phyloP scores from a whole-genome alignment of 53 echinoderm and acorn worm genomes.

The Apostichopus leukothele region DNA sequence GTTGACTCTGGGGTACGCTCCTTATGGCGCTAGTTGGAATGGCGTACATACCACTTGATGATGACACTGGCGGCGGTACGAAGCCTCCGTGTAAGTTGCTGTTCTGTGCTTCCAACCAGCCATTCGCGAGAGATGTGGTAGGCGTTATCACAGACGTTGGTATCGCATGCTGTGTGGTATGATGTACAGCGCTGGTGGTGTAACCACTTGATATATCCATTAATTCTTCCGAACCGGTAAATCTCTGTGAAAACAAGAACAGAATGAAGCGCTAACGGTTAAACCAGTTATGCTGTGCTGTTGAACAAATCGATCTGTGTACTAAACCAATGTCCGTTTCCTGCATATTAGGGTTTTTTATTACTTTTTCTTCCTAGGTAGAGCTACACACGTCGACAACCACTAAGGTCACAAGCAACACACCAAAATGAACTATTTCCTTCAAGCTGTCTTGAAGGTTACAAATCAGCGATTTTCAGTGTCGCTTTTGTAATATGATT shows the following conservation, averaged over 20 bases:
- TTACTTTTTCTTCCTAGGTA: neutral
- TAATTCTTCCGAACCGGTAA: constrained; percentile 92
- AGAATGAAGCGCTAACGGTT: constrained; percentile 8
- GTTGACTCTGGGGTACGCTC: constrained; percentile 42
- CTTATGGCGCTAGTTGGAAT: constrained; percentile 48
- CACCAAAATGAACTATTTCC: constrained; percentile 3
- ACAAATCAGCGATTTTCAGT: neutral
- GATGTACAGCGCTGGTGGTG: constrained; percentile 47
- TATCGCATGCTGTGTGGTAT: constrained; percentile 77
- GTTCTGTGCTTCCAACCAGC: constrained; percentile 75
- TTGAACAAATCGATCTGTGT: too few relatives aligned
- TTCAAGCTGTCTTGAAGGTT: neutral
- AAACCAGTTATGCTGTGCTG: neutral
- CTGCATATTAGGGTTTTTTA: neutral
- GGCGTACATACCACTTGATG: constrained; percentile 38
- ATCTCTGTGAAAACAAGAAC: constrained; percentile 62
- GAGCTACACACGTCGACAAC: neutral
- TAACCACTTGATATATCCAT: constrained; percentile 89
- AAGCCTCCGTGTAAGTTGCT: constrained; percentile 95
- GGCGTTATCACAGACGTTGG: constrained; percentile 97
- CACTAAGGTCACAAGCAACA: neutral
- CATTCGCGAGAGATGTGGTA: constrained; percentile 78
- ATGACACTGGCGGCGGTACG: constrained; percentile 81
- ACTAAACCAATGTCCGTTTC: neutral
- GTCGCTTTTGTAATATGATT: neutral